phyloP scores from a whole-genome alignment of 2,888 invertebrate species.

The Pheosia gnoma region DNA sequence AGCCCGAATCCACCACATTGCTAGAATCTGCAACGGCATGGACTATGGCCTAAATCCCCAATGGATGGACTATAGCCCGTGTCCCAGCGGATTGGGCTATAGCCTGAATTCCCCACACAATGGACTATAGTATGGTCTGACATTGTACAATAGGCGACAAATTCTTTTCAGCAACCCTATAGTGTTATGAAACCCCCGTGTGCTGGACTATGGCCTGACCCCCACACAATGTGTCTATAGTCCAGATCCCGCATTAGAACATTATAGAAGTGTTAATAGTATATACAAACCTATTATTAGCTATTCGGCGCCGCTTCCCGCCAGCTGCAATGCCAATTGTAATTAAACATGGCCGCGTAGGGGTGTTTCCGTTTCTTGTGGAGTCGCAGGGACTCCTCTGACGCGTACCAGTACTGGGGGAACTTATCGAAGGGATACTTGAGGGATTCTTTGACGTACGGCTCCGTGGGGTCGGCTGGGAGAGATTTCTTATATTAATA shows the following conservation, averaged over 20 bases:
- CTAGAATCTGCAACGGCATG: no score
- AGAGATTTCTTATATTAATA: constrained; percentile 9
- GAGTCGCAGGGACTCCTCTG: constrained; percentile 70
- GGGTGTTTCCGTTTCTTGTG: constrained; percentile 79
- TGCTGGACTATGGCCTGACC: not conserved
- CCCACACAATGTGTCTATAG: no score
- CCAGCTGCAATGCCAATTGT: constrained; percentile 71
- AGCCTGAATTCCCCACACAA: not conserved
- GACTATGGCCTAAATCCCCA: no score
- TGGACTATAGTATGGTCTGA: not conserved
- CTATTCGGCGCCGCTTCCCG: constrained; percentile 65
- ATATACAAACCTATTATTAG: constrained; percentile 40
- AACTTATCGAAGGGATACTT: constrained; percentile 69
- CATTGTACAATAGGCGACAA: no score
- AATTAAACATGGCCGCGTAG: constrained; percentile 68
- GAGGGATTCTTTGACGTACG: constrained; percentile 64
- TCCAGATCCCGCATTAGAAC: no score
- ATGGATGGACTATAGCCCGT: no score
- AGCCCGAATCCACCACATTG: no score
- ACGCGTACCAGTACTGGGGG: constrained; percentile 77
- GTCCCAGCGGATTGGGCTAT: not conserved
- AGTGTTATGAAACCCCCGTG: not conserved
- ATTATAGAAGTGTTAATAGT: no score
- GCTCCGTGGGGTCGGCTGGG: constrained; percentile 62
- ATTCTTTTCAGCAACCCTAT: not conserved